Conservation (phyloP, 2,797 vertebrate genomes). For the Falco columbarius region DNA sequence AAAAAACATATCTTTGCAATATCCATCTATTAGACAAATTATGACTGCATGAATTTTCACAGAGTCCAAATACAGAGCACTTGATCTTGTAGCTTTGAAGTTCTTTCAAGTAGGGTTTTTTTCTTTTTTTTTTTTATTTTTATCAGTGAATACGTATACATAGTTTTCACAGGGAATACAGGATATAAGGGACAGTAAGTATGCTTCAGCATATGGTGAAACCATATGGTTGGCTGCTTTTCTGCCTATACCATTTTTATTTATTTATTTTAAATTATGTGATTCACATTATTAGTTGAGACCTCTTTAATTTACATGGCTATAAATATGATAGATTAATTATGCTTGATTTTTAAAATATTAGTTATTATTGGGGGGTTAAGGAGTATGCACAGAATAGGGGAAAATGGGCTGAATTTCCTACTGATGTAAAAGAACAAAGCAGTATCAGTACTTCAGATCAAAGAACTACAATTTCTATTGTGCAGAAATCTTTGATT, state of each 20-base stretch:
- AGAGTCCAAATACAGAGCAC: neutral
- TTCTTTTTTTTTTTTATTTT: neutral
- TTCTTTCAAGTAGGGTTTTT: neutral
- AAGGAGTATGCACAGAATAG: neutral
- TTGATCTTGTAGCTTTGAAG: conserved; percentile 19
- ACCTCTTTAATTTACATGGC: conserved; percentile 31
- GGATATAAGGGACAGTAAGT: conserved; percentile 61
- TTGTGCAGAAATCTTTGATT: neutral
- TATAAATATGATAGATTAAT: conserved; percentile 49
- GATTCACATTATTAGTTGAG: conserved; percentile 44
- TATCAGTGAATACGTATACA: conserved; percentile 37
- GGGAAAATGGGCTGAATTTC: neutral
- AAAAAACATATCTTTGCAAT: neutral
- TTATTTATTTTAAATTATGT: conserved; percentile 63
- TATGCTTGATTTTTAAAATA: conserved; percentile 37
- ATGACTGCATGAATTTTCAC: neutral
- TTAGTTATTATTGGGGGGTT: conserved; percentile 19
- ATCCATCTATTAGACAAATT: neutral
- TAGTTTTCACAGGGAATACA: conserved; percentile 45
- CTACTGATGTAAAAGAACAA: neutral
- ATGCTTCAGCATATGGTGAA: conserved; percentile 68
- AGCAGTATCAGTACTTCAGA: neutral
- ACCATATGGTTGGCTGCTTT: conserved; percentile 64
- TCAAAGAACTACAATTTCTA: neutral
- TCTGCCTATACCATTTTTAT: conserved; percentile 57